A percentile compares a stretch with the other conserved stretches of the same genome.
Conservation (phyloP, 2,113 vertebrate species). For the Pogonocichla stellata region DNA sequence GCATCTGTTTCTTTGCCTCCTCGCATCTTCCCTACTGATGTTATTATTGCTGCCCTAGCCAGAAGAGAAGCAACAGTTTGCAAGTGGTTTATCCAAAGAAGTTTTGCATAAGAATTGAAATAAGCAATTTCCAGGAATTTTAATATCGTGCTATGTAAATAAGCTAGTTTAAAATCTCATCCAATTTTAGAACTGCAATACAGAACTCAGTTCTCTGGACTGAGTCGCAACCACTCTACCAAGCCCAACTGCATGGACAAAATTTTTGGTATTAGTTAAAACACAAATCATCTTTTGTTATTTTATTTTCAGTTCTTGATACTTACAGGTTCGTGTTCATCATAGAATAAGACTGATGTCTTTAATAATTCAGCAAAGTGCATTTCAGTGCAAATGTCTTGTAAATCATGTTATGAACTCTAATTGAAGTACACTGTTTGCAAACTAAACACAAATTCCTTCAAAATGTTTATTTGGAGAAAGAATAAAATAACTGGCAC, state of each 20-base stretch:
- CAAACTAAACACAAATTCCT: background rate
- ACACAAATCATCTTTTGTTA: background rate
- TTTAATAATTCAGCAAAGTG: background rate
- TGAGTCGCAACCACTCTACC: background rate
- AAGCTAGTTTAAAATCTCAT: background rate
- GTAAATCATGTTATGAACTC: background rate
- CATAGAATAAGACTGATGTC: background rate
- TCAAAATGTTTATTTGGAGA: background rate
- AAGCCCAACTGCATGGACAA: background rate
- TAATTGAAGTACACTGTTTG: background rate
- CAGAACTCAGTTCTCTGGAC: background rate
- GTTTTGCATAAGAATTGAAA: background rate
- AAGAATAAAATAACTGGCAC: background rate
- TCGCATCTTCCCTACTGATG: background rate
- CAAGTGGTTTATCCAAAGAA: background rate
- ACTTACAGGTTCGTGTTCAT: background rate
- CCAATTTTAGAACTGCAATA: background rate
- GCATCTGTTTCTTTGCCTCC: background rate
- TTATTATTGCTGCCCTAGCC: background rate
- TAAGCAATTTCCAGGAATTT: background rate
- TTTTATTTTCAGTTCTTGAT: background rate
- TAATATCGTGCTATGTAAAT: background rate
- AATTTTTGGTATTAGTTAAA: background rate
- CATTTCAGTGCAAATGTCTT: background rate
- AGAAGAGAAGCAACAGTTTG: background rate